Evolutionary conservation across 2,113 vertebrate species (phyloP), one percentile per base, ranked within the genome.

Genomic region (Gopherus flavomarginatus): DNA sequence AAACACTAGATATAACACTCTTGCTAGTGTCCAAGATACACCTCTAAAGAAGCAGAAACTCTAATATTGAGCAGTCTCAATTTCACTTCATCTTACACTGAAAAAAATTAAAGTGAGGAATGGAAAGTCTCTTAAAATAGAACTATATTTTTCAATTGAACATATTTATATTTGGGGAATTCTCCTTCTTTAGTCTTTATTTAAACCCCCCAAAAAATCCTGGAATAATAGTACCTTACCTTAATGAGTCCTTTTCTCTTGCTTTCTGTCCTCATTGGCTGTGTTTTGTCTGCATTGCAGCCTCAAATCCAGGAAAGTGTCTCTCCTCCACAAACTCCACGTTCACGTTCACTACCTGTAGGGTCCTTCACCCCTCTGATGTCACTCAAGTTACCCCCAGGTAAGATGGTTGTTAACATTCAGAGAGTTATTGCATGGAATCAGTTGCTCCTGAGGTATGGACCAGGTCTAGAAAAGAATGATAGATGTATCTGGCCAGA

Each of bases 331-430:
- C 99, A 79, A 99, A 98, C 96, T 99, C 99, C 57, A 99, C 99
- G 1, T 99, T 99, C 97, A 99, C 99, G 90, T 99, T 99, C 96
- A 99, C 99, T 72, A 99, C 99, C 93, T 99, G 99, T 94, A 98
- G 99, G 65, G 99, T 99, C 96, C 98, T 99, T 89, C 99, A 99
- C 89, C 99, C 99, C 2, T 99, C 98, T 93, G 99, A 99, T 96
- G 83, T 99, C 98, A 99, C 99, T 92, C 99, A 99, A 95, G 99
- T 99, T 81, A 99, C 99, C 87, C 93, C 98, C 78, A 99, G 99
- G 99, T 99, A 98, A 93, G 97, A 91, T 79, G 56, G 53, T 38
- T 79, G 38, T 81, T 87, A 29, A 54, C 54, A 38, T 44, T 77
- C 50, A 88, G 57, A 80, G 72, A 87, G 17, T 65, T 91, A 53